phyloP scores from a whole-genome alignment of 2,113 vertebrate species.

The Thamnophis sirtalis region DNA sequence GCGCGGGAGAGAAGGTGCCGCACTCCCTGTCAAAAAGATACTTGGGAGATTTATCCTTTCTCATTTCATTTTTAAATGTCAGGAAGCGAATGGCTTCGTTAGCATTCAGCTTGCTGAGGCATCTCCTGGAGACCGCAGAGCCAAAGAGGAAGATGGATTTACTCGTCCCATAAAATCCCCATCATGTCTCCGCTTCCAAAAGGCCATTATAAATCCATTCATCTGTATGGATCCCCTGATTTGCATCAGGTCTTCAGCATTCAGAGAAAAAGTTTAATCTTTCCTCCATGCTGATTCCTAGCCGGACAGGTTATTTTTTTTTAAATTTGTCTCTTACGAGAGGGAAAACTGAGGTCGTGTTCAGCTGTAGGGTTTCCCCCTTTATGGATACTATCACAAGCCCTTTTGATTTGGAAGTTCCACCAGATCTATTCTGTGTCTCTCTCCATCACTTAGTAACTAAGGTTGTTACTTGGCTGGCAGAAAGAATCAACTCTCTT shows the following conservation, averaged over 20 bases:
- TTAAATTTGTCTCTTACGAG: not conserved
- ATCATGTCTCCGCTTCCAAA: not conserved
- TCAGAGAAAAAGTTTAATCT: not conserved
- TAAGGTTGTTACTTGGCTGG: not conserved
- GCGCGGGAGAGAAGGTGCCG: not conserved
- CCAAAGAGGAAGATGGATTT: not conserved
- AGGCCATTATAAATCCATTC: not conserved
- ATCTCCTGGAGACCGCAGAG: not conserved
- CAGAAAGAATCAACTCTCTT: not conserved
- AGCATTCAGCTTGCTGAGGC: not conserved
- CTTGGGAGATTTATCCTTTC: not conserved
- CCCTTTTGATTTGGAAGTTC: not conserved
- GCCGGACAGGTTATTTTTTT: not conserved
- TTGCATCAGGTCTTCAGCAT: not conserved
- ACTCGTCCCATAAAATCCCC: not conserved
- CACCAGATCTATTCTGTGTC: not conserved
- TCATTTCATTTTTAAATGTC: not conserved
- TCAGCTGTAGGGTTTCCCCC: not conserved
- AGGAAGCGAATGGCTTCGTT: not conserved
- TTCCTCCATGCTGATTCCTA: not conserved
- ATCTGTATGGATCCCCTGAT: not conserved
- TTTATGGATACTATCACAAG: not conserved
- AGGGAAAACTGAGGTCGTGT: not conserved
- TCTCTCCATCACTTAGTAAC: not conserved
- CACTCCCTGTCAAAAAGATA: not conserved